Conservation (phyloP, 2,113 vertebrate species). For the Notothenia coriiceps region DNA sequence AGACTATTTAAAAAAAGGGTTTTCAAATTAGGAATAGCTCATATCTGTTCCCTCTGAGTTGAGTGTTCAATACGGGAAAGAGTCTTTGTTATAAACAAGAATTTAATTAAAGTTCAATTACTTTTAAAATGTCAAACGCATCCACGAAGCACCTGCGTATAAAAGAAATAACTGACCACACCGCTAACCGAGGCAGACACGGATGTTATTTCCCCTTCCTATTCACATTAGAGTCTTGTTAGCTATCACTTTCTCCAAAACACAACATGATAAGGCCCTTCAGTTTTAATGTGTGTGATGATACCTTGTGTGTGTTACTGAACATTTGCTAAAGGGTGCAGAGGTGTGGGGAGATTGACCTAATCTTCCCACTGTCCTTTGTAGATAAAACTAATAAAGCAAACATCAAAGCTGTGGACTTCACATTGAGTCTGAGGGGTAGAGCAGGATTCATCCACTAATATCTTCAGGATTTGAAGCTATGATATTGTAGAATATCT, state of each 20-base stretch:
- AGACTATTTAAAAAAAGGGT: background rate
- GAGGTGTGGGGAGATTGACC: slow-evolving; percentile 33
- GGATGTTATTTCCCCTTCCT: slow-evolving; percentile 6
- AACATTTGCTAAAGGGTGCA: slow-evolving; percentile 38
- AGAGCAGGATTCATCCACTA: background rate
- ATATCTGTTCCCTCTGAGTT: slow-evolving; percentile 1
- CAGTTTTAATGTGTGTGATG: slow-evolving; percentile 50
- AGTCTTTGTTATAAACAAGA: slow-evolving; percentile 37
- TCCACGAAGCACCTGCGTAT: slow-evolving; percentile 22
- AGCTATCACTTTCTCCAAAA: slow-evolving; percentile 44
- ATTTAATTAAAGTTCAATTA: slow-evolving; percentile 45
- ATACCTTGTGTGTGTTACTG: slow-evolving; percentile 19
- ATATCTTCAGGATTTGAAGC: background rate
- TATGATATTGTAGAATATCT: background rate
- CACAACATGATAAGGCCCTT: slow-evolving; percentile 48
- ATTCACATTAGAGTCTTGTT: slow-evolving; percentile 55
- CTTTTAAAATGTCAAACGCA: slow-evolving; percentile 50
- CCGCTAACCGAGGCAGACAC: slow-evolving; percentile 12
- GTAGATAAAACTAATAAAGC: slow-evolving; percentile 61
- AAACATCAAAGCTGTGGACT: slow-evolving; percentile 28
- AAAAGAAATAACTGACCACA: slow-evolving; percentile 18
- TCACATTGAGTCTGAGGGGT: background rate
- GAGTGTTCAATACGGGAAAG: background rate
- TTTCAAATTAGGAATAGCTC: slow-evolving; percentile 20
- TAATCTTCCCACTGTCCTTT: slow-evolving; percentile 37